Evolutionary conservation across 2,113 vertebrate genomes (phyloP), one percentile per base, ranked within the genome.

Genomic region (Accipiter virgatus): DNA sequence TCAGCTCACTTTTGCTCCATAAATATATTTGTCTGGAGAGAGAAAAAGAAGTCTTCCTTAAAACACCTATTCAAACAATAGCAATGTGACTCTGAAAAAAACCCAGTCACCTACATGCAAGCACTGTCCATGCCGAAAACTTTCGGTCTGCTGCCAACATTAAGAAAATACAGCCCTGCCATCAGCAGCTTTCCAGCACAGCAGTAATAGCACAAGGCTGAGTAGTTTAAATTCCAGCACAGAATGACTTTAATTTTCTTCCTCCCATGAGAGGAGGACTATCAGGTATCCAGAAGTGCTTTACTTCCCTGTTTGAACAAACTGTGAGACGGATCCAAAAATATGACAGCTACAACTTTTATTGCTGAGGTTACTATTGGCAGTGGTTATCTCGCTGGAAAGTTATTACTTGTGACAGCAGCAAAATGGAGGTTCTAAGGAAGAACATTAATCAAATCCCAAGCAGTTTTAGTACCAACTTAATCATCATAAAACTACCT

Each of bases 331-430:
- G 0, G 86, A 95, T 86, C 77, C 91, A 94, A 88, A 97, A 92
- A 84, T 32, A 48, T 42, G 80, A 93, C 87, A 90, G 81, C 25
- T 73, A 59, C 82, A 83, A 40, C 88, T 92, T 88, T 81, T 82
- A 92, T 32, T 84, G 92, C 92, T 72, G 94, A 92, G 80, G 83
- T 87, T 84, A 74, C 95, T 32, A 21, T 11, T 81, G 73, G 92
- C 92, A 95, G 16, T 81, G 52, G 72, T 88, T 92, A 86, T 86
- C 88, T 86, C 38, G 80, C 87, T 96, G 87, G 80, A 27, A 95
- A 95, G 81, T 86, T 78, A 95, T 81, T 93, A 92, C 68, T 83
- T 88, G 61, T 95, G 92, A 95, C 92, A 97, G 83, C 67, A 95
- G 75, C 77, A 89, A 65, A 97, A 92, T 38, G 22, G 61, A 96